phyloP scores from a whole-genome alignment of 2,797 vertebrate genomes.

The Anomalospiza imberbis region DNA sequence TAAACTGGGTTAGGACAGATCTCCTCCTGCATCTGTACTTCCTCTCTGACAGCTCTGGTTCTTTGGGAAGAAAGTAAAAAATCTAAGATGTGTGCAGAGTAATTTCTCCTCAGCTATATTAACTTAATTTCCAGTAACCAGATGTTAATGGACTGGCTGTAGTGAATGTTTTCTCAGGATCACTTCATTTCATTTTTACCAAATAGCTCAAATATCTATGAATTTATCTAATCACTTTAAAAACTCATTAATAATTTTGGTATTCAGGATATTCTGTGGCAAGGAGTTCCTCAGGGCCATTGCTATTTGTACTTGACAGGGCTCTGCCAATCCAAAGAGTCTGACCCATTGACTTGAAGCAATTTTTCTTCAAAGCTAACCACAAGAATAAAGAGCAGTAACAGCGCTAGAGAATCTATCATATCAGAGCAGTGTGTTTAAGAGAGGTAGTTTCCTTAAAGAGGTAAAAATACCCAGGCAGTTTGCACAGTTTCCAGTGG shows the following conservation, averaged over 20 bases:
- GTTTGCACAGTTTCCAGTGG: neutral
- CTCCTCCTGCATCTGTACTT: neutral
- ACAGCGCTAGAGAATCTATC: neutral
- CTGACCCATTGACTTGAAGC: neutral
- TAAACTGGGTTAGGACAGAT: neutral
- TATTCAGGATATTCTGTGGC: neutral
- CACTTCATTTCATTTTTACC: neutral
- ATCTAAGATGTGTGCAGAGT: neutral
- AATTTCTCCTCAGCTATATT: neutral
- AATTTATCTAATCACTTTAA: neutral
- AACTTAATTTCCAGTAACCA: neutral
- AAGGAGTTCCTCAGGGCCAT: neutral
- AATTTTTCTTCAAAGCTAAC: neutral
- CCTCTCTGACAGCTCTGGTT: neutral
- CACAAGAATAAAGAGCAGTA: neutral
- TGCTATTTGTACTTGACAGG: neutral
- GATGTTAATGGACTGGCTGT: neutral
- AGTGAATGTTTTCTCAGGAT: neutral
- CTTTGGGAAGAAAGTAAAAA: neutral
- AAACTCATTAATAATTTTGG: neutral
- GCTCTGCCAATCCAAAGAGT: neutral
- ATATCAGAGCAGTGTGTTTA: neutral
- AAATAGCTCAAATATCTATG: neutral
- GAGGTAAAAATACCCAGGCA: neutral
- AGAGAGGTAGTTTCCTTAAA: neutral